Evolutionary conservation across 2,888 invertebrate genomes (phyloP).

Genomic region (Harmothoe impar): DNA sequence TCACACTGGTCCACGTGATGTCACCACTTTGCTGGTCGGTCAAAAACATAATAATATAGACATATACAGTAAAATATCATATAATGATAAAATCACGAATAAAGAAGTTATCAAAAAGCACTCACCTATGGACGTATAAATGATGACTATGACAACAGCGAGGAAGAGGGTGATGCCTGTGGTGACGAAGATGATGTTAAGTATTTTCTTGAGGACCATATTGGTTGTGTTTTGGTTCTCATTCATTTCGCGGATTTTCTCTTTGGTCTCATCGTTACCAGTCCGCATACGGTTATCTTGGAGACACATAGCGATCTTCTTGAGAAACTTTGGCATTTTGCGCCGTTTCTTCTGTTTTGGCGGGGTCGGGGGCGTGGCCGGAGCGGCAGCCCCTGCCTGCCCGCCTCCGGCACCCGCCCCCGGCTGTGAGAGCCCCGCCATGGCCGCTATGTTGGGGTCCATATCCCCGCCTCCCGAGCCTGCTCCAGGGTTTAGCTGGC

Average conservation of each 20-base stretch:
- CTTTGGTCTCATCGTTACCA: slow-evolving; percentile 64
- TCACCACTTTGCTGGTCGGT: too few species aligned
- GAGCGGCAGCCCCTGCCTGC: neutral
- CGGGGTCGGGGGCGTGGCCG: neutral
- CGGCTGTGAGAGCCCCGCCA: slow-evolving; percentile 18
- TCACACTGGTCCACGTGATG: too few species aligned
- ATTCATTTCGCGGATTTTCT: slow-evolving; percentile 68
- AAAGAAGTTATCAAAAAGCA: slow-evolving; percentile 47
- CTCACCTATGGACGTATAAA: slow-evolving; percentile 78
- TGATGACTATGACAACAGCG: slow-evolving; percentile 79
- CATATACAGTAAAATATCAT: too few species aligned
- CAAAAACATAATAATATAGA: too few species aligned
- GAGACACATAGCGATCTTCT: slow-evolving; percentile 66
- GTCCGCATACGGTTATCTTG: slow-evolving; percentile 77
- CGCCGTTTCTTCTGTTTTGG: neutral
- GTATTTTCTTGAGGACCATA: slow-evolving; percentile 76
- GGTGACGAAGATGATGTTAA: slow-evolving; percentile 79
- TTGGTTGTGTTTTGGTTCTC: slow-evolving; percentile 71
- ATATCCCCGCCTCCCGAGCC: slow-evolving; percentile 8
- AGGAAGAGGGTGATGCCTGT: slow-evolving; percentile 78
- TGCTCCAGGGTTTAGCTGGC: slow-evolving; percentile 14
- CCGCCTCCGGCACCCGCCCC: neutral
- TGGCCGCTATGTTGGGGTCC: slow-evolving; percentile 56
- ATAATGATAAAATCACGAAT: too few species aligned
- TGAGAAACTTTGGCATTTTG: slow-evolving; percentile 50